Evolutionary conservation across 2,113 vertebrate genomes (phyloP).

Genomic region (Sardina pilchardus): DNA sequence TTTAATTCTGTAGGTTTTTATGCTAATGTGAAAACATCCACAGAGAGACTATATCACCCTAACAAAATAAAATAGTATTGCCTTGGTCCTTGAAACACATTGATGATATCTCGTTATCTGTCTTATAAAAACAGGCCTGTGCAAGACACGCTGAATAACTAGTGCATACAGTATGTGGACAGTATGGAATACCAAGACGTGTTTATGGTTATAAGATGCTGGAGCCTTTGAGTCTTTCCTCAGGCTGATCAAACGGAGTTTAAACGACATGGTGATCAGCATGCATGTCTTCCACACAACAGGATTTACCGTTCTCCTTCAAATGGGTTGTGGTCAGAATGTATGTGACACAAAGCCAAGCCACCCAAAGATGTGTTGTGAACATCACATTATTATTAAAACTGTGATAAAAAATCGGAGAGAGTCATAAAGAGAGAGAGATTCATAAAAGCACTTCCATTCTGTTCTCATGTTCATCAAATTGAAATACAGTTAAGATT

Average conservation of each 20-base stretch:
- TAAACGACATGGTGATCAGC: background rate
- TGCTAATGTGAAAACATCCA: background rate
- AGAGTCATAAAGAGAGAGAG: no score
- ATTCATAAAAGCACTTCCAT: background rate
- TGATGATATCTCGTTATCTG: background rate
- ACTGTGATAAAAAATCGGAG: no score
- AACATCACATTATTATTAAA: no score
- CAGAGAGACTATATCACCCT: background rate
- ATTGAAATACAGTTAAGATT: no score
- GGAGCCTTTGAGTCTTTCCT: background rate
- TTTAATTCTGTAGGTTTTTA: background rate
- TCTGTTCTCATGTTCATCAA: no score
- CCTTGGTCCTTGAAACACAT: background rate
- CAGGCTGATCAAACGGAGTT: background rate
- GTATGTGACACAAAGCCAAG: background rate
- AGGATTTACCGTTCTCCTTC: background rate
- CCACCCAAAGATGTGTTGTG: background rate
- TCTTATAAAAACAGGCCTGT: background rate
- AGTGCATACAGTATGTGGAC: background rate
- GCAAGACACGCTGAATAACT: background rate
- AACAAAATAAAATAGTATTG: background rate
- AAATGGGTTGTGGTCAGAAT: background rate
- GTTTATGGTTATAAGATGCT: background rate
- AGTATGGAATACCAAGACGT: background rate
- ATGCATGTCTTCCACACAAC: background rate